These are phyloP conservation scores for Hesperia comma DNA, from an alignment of 2,888 invertebrate genomes.

Conservation along the genomic window DNA sequence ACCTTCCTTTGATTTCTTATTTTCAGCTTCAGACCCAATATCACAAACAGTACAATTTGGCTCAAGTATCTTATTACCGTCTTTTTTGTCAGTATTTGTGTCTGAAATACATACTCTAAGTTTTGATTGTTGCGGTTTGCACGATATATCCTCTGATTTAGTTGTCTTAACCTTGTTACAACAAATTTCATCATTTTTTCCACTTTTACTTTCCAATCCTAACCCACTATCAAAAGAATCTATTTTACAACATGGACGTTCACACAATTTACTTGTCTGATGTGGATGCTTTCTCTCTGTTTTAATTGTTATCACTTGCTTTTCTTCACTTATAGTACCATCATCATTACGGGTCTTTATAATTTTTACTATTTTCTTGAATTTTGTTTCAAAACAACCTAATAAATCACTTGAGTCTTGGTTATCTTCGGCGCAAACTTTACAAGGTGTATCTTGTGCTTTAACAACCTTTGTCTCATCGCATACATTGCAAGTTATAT, in stretches of 20 bases:
- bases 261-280: neutral
- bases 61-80: neutral
- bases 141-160: constrained; percentile 6
- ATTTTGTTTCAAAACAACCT: constrained; percentile 50
- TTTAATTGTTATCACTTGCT: constrained; percentile 54
- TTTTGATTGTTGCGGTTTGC: constrained; percentile 3
- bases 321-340: constrained; percentile 55
- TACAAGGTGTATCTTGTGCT: constrained; percentile 13
- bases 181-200: constrained; percentile 7
- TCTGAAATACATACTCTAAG: constrained; percentile 9
- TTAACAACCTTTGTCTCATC: neutral
- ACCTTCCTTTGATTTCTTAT: too few relatives aligned
- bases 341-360: constrained; percentile 51
- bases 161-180: neutral
- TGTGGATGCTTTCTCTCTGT: constrained; percentile 50
- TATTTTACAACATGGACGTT: constrained; percentile 8
- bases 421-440: constrained; percentile 26
- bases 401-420: constrained; percentile 34
- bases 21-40: neutral
- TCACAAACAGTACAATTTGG: neutral
- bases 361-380: constrained; percentile 56
- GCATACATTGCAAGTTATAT: neutral
- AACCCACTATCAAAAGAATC: constrained; percentile 10
- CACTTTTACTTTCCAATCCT: constrained; percentile 7
- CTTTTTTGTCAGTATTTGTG: neutral